Evolutionary conservation across 2,888 invertebrate species (phyloP).

Genomic region (Sialis fuliginosa): DNA sequence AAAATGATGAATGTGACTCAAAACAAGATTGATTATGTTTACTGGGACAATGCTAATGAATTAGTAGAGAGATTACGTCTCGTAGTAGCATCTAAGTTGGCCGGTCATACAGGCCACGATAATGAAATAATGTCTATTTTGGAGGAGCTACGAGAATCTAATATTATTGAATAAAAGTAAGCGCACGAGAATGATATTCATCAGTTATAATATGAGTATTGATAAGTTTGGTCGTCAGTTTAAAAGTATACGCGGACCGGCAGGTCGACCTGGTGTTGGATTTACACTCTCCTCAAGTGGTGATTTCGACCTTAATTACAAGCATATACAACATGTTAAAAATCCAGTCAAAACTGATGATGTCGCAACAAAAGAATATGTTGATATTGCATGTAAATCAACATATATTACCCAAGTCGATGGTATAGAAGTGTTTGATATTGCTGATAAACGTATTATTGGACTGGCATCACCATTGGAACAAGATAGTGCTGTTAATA

Average conservation of each 20-base stretch:
- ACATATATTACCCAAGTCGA: too few relatives aligned
- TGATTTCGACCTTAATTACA: not conserved
- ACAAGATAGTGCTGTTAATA: not conserved
- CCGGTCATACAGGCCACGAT: not conserved
- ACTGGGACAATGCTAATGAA: too few relatives aligned
- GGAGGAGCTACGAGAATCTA: not conserved
- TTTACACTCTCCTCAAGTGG: not conserved
- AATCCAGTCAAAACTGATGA: not conserved
- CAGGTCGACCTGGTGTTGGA: not conserved
- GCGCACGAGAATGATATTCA: not conserved
- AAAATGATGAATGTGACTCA: too few relatives aligned
- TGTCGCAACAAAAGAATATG: not conserved
- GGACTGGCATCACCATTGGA: not conserved
- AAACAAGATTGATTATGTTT: too few relatives aligned
- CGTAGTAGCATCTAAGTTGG: not conserved
- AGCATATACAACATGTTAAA: not conserved
- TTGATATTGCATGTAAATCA: not conserved
- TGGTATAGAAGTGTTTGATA: too few relatives aligned
- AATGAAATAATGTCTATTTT: not conserved
- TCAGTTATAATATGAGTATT: not conserved
- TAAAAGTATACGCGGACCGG: not conserved
- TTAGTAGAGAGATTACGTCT: too few relatives aligned
- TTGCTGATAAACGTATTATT: not conserved
- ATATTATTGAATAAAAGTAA: not conserved
- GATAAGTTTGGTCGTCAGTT: not conserved